Base-by-base conservation (phyloP, 1,140 invertebrate species). In the Hesperophylax magnus region DNA sequence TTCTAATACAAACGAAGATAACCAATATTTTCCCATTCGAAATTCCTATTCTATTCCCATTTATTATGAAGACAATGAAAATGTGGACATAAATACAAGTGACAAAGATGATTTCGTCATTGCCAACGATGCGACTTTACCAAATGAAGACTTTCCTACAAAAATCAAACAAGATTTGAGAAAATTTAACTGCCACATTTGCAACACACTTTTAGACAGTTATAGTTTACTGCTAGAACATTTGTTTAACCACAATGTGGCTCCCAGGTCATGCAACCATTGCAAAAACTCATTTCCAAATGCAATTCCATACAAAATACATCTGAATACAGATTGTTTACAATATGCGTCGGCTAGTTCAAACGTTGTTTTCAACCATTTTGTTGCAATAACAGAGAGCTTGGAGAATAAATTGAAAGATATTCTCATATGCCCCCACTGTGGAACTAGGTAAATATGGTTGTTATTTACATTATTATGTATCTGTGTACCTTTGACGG, bases 251-350 rank as follows among this genome's bases (percentile, higher is more conserved):
- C 82, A 84, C 39, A 14, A 60, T 15, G 74, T 80, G 17, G 52
- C 82, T 27, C 47, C 71, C 9, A 74, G 72, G 22, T 80, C 80
- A 14, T 84, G 82, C 56, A 31, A 75, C 4, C 67, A 79, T 52
- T 84, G 82, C 39, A 77, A 61, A 80, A 77, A 47, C 24, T 53
- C 74, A 56, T 84, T 84, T 74, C 56, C 39, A n/a, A 84, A 84
- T 75, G 75, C 78, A 47, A 78, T 77, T 22, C 31, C 78, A 14
- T 84, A 77, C 60, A 80, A 79, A 34, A 76, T 67, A 24, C 82
- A 84, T 39, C 53, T 58, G 20, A 63, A 83, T n/a, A 71, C 53
- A 14, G 53, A 75, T 24, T 75, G 71, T 75, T 56, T 11, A 31
- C 52, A 76, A 60, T 47, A 63, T 71, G 69, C 53, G 17, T 34